These are phyloP conservation scores for Acronicta psi DNA, from an alignment of 2,888 invertebrate genomes.

Conservation along the genomic window DNA sequence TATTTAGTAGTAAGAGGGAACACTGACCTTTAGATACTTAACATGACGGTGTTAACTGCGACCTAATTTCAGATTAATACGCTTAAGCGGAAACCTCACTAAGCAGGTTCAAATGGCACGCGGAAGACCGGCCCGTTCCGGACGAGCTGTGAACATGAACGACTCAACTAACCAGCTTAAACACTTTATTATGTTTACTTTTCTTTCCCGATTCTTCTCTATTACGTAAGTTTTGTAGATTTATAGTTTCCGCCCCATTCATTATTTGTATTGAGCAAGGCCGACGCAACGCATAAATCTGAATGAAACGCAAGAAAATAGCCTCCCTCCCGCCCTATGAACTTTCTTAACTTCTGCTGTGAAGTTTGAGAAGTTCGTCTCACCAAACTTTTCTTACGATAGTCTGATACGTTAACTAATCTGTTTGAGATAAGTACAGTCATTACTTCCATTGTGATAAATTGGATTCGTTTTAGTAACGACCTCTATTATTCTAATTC, in stretches of 20 bases:
- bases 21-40: constrained; percentile 81
- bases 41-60: constrained; percentile 83
- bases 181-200: constrained; percentile 77
- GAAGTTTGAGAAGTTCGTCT: constrained; percentile 69
- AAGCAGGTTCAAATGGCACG: constrained; percentile 85
- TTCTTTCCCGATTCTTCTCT: constrained; percentile 77
- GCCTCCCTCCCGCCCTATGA: constrained; percentile 66
- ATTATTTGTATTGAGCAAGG: constrained; percentile 84
- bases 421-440: constrained; percentile 53
- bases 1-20: constrained; percentile 55
- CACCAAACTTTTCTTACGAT: constrained; percentile 57
- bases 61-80: constrained; percentile 89
- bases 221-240: constrained; percentile 86
- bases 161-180: constrained; percentile 72
- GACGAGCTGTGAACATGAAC: constrained; percentile 54
- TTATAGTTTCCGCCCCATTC: constrained; percentile 89
- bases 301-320: constrained; percentile 82
- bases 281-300: constrained; percentile 85
- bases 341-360: constrained; percentile 67
- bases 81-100: constrained; percentile 88
- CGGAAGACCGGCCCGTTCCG: constrained; percentile 71
- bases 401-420: constrained; percentile 59
- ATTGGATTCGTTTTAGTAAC: constrained; percentile 19
- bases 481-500: constrained; percentile 43
- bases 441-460: constrained; percentile 45